These are phyloP conservation scores for Pristionchus japonicus DNA, from an alignment of 2,888 invertebrate genomes.

Conservation along the genomic window DNA sequence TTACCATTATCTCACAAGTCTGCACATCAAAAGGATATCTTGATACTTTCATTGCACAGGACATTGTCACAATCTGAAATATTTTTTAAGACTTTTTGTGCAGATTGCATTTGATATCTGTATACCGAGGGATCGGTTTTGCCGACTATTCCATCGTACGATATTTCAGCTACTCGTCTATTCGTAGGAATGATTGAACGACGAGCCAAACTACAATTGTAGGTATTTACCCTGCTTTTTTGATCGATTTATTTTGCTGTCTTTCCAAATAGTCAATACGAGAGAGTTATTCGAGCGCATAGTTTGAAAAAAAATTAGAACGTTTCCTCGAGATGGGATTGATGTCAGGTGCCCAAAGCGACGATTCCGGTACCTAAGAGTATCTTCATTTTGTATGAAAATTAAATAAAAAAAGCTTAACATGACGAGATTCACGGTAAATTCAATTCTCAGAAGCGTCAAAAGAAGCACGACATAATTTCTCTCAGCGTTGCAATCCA, in stretches of 20 bases:
- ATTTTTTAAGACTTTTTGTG: not conserved
- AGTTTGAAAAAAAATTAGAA: too few relatives aligned
- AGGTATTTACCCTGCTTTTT: too few relatives aligned
- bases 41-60: not conserved
- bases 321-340: constrained; percentile 6
- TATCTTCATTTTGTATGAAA: too few relatives aligned
- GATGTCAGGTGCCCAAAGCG: constrained; percentile 24
- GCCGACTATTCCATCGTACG: not conserved
- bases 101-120: not conserved
- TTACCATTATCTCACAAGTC: not conserved
- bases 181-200: constrained; percentile 22
- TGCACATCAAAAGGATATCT: constrained; percentile 40
- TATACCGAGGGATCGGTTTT: constrained; percentile 27
- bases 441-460: too few relatives aligned
- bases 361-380: not conserved
- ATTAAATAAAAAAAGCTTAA: too few relatives aligned
- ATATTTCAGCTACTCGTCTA: constrained; percentile 6
- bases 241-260: too few relatives aligned
- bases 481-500: too few relatives aligned
- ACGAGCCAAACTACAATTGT: not conserved
- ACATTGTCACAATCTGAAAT: not conserved
- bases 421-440: too few relatives aligned
- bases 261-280: too few relatives aligned
- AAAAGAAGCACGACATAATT: too few relatives aligned
- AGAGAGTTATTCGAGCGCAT: too few relatives aligned